Evolutionary conservation across 2,113 vertebrate genomes (phyloP).

Genomic region (Nyctibius bracteatus): DNA sequence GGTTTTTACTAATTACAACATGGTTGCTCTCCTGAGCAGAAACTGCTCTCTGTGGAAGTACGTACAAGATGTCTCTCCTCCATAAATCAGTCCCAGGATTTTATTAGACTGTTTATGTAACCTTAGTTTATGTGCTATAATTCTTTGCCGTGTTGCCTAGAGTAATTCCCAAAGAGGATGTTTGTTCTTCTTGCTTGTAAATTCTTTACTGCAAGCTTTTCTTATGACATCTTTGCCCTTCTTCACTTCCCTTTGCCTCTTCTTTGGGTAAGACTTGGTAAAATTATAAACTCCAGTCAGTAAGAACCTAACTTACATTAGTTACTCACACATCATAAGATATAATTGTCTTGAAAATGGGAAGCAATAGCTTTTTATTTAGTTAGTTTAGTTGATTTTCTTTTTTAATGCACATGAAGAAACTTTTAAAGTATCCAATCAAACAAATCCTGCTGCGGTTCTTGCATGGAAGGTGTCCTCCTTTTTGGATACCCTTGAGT

Average conservation of each 20-base stretch:
- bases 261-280: not conserved
- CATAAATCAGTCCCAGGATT: slow-evolving; percentile 64
- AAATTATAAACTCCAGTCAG: not conserved
- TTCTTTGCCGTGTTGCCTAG: slow-evolving; percentile 63
- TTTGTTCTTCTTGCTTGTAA: slow-evolving; percentile 67
- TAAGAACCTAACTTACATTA: not conserved
- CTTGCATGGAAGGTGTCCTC: not conserved
- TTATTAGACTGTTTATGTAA: slow-evolving; percentile 74
- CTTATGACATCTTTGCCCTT: slow-evolving; percentile 5
- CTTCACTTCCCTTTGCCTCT: not conserved
- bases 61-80: not conserved
- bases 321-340: not conserved
- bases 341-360: not conserved
- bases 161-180: slow-evolving; percentile 71
- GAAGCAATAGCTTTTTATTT: not conserved
- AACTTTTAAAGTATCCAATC: not conserved
- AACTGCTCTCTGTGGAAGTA: not conserved
- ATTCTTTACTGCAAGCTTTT: slow-evolving; percentile 42
- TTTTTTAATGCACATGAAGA: not conserved
- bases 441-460: not conserved
- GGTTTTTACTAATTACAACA: not conserved
- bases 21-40: not conserved
- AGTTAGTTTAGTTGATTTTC: not conserved
- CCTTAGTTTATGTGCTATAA: slow-evolving; percentile 69
- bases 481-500: not conserved